phyloP scores from a whole-genome alignment of 2,888 invertebrate genomes.

The Athetis lepigone region DNA sequence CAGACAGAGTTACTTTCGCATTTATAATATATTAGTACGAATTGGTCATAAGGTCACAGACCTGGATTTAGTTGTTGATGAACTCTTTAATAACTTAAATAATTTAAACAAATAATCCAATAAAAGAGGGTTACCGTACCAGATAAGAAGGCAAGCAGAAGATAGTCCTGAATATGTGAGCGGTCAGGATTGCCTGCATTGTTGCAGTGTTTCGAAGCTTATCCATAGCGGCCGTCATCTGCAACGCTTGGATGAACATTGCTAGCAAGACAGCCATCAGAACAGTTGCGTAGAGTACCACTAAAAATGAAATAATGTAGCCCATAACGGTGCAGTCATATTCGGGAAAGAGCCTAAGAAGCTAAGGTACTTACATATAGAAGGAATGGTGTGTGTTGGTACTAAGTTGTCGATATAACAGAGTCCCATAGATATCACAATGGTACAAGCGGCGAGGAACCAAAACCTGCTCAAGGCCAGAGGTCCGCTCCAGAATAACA shows the following conservation, averaged over 20 bases:
- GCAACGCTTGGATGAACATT: constrained; percentile 74
- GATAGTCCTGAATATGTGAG: constrained; percentile 71
- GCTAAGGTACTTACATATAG: constrained; percentile 80
- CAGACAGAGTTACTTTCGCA: no score
- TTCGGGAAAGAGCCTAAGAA: no score
- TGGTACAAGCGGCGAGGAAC: constrained; percentile 76
- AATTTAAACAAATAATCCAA: no score
- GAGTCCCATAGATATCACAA: constrained; percentile 79
- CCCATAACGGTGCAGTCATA: no score
- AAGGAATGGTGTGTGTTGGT: constrained; percentile 79
- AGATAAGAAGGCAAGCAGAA: constrained; percentile 79
- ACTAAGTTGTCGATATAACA: constrained; percentile 81
- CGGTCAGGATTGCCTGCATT: constrained; percentile 73
- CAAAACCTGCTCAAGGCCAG: constrained; percentile 77
- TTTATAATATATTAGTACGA: no score
- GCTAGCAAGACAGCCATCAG: constrained; percentile 77
- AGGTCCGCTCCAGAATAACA: constrained; percentile 83
- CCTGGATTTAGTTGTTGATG: no score
- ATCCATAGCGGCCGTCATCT: constrained; percentile 73
- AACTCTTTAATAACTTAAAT: no score
- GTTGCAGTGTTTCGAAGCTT: constrained; percentile 70
- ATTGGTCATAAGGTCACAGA: no score
- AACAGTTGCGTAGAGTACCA: constrained; percentile 79
- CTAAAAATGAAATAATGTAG: constrained; percentile 75
- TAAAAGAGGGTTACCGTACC: no score